Conservation (phyloP, 2,888 invertebrate species). For the Hydroisotoma schaefferi region DNA sequence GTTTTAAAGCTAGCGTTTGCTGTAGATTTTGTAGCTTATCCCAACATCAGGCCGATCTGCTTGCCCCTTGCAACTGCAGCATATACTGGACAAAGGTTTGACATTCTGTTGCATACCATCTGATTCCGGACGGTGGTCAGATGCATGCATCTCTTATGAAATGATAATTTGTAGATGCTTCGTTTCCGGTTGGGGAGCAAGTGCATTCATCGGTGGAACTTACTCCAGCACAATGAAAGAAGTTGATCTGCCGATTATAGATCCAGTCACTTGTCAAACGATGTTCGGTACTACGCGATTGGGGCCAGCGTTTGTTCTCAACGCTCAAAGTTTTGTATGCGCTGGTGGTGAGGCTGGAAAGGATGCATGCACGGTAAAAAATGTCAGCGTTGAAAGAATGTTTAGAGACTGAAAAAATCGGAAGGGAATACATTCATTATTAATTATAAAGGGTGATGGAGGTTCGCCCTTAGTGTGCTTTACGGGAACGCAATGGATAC, state of each 20-base stretch:
- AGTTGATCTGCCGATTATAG: conserved; percentile 69
- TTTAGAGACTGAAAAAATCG: too few relatives aligned
- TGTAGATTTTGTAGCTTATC: conserved; percentile 52
- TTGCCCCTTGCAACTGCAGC: conserved; percentile 51
- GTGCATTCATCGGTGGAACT: conserved; percentile 57
- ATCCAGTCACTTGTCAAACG: conserved; percentile 61
- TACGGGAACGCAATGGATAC: conserved; percentile 59
- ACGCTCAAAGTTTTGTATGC: conserved; percentile 67
- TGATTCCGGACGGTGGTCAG: background rate
- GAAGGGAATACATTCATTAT: too few relatives aligned
- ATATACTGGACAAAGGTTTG: conserved; percentile 29
- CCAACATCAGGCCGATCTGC: conserved; percentile 57
- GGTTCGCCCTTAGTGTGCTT: conserved; percentile 72
- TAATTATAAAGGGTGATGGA: conserved; percentile 63
- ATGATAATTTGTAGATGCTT: conserved; percentile 51
- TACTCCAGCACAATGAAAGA: conserved; percentile 68
- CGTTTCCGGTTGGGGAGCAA: conserved; percentile 79
- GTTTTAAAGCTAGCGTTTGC: conserved; percentile 63
- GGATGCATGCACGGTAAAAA: conserved; percentile 69
- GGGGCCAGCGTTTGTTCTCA: conserved; percentile 61
- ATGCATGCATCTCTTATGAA: background rate
- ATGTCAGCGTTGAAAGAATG: too few relatives aligned
- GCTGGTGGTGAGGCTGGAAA: conserved; percentile 72
- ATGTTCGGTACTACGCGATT: conserved; percentile 64
- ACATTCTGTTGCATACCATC: background rate